Evolutionary conservation across 2,888 invertebrate genomes (phyloP), one percentile per base, ranked within the genome.

Genomic region (Heteromurus nitidus): DNA sequence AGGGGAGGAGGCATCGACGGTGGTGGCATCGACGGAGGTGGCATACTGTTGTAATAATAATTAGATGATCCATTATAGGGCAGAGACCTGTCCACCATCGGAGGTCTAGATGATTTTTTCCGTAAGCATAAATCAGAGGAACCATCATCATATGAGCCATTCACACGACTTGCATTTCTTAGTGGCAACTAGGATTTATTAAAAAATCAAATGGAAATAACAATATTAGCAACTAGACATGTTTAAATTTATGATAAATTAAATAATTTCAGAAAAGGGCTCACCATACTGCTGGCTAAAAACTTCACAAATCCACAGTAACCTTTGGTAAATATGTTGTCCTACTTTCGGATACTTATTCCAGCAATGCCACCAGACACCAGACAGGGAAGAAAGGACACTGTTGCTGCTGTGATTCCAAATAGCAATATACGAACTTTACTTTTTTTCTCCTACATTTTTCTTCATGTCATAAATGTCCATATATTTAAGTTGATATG

Each of bases 41-140:
- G 69, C 26, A 55, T n/a, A 11, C 1, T 30, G 13, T 69, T 53
- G 2, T 5, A 18, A 18, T 67, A 67, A 20, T 50, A 47, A 30
- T 20, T 53, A 2, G 69, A 28, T 13, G 69, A 69, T 1, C 69
- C 69, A 20, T 69, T 69, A 22, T 69, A 69, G n/a, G 69, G 69
- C 18, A 53, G 47, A n/a, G 2, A 5, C 20, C 47, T 67, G 26
- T 22, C 28, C 11, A 13, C 31, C 24, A 30, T 26, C 13, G 69
- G 55, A 5, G 69, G 53, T 31, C 69, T n/a, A 13, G n/a, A 7
- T 0, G 53, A 53, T 26, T 69, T 69, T 16, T 13, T 9, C 3
- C 24, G 53, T 11, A 69, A 24, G 20, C 30, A 30, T n/a, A 36
- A 58, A n/a, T n/a, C 7, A 18, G 18, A 1, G 13, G 50, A 22